A percentile compares a stretch with the other conserved stretches of the same genome.
phyloP scores from a whole-genome alignment of 1,140 invertebrate species.

The Anadara kagoshimensis region DNA sequence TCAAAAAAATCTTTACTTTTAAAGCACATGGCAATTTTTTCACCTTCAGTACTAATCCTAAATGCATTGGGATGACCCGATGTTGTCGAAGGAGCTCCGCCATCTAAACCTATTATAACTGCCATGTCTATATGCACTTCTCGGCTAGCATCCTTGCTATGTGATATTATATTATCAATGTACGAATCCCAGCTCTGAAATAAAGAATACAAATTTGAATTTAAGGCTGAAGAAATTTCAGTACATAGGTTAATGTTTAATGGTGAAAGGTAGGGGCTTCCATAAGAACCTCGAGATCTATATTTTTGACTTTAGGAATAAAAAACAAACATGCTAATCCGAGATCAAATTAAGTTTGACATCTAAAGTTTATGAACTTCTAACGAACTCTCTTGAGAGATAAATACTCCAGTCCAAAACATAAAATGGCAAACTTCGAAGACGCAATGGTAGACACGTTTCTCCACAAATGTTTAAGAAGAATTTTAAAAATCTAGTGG shows the following conservation, averaged over 20 bases:
- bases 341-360: neutral
- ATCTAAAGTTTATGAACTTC: neutral
- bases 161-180: constrained; percentile 33
- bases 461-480: too few relatives aligned
- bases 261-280: neutral
- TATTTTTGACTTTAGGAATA: neutral
- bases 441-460: too few relatives aligned
- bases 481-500: too few relatives aligned
- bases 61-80: neutral
- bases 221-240: neutral
- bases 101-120: too few relatives aligned
- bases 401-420: neutral
- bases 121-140: constrained; percentile 20
- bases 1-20: constrained; percentile 21
- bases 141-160: constrained; percentile 27
- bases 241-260: neutral
- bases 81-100: constrained; percentile 19
- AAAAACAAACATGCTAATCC: neutral
- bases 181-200: constrained; percentile 39
- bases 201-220: neutral
- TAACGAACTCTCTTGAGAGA: neutral
- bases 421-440: too few relatives aligned
- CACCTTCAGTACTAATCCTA: constrained; percentile 11
- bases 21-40: constrained; percentile 21
- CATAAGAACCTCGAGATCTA: neutral